phyloP scores from a whole-genome alignment of 2,888 invertebrate species.

The Temnothorax unifasciatus region DNA sequence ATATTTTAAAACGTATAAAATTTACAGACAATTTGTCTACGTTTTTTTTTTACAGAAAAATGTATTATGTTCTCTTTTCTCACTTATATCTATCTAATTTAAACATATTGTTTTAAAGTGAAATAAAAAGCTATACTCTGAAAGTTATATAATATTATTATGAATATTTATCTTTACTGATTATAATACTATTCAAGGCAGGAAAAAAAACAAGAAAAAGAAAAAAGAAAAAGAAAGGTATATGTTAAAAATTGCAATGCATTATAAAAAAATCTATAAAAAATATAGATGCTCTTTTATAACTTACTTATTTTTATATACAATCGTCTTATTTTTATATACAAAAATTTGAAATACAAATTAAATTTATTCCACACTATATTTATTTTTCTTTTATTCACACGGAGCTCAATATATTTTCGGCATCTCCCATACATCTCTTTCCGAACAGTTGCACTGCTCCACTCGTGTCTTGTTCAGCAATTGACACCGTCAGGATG shows the following conservation, averaged over 20 bases:
- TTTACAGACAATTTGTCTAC: not conserved
- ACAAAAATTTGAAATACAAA: not conserved
- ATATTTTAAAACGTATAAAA: constrained; percentile 63
- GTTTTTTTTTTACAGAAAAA: not conserved
- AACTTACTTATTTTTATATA: not conserved
- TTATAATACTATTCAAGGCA: not conserved
- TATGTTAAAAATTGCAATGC: not conserved
- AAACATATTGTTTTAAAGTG: not conserved
- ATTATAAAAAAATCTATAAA: not conserved
- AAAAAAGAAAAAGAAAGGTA: not conserved
- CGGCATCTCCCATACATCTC: not conserved
- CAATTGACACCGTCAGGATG: constrained; percentile 45
- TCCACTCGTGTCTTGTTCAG: constrained; percentile 35
- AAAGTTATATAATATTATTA: not conserved
- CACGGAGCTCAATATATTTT: constrained; percentile 10
- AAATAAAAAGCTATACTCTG: not conserved
- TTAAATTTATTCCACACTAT: not conserved
- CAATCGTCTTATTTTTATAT: not conserved
- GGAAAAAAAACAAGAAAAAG: not conserved
- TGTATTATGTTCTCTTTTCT: not conserved
- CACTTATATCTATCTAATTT: not conserved
- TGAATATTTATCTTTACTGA: not conserved
- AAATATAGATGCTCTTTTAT: not conserved
- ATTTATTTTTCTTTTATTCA: constrained; percentile 21
- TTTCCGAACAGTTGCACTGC: constrained; percentile 17